These are phyloP conservation scores for Isotomurus palustris DNA, from an alignment of 2,888 invertebrate genomes.

Conservation along the genomic window DNA sequence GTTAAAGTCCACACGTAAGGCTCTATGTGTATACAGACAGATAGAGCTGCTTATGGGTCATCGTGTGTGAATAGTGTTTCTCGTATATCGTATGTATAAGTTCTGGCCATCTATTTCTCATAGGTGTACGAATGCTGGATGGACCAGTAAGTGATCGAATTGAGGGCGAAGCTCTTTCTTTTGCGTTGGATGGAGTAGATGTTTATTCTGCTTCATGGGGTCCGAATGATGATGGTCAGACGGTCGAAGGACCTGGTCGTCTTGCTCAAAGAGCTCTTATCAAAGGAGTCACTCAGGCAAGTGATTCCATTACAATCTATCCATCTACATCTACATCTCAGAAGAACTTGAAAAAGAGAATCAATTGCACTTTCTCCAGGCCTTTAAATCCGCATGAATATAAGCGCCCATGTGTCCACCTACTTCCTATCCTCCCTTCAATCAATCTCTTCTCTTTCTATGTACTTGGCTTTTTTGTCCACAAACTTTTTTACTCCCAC, in stretches of 20 bases:
- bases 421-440: no score
- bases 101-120: no score
- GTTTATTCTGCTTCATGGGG: constrained; percentile 93
- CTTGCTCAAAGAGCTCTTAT: constrained; percentile 71
- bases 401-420: no score
- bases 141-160: constrained; percentile 79
- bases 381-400: no score
- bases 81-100: no score
- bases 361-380: not conserved
- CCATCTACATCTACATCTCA: not conserved
- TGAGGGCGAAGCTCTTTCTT: constrained; percentile 78
- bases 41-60: no score
- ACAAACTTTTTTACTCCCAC: no score
- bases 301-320: constrained; percentile 18
- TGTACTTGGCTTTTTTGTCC: no score
- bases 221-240: constrained; percentile 82
- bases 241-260: constrained; percentile 81
- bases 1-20: no score
- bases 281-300: constrained; percentile 68
- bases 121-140: constrained; percentile 79
- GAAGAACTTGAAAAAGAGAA: not conserved
- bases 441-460: no score
- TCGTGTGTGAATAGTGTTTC: no score
- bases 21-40: no score
- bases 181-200: constrained; percentile 72